A percentile compares a stretch with the other conserved stretches of the same genome.
Conservation (phyloP, 2,888 invertebrate species). For the Norana najaformis region DNA sequence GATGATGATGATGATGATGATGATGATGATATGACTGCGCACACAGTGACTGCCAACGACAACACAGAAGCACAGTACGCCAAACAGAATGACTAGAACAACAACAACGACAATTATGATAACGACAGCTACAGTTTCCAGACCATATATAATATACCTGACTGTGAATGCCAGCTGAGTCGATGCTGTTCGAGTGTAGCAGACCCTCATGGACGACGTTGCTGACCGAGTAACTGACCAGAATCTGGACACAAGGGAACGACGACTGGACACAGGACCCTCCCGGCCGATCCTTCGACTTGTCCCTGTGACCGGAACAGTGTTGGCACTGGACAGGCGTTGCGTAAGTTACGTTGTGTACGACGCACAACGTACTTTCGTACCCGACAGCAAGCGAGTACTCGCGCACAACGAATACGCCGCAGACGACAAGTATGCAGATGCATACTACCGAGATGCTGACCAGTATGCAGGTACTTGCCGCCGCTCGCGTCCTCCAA, state of each 20-base stretch:
- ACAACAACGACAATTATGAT: not conserved
- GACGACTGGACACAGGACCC: slow-evolving; percentile 40
- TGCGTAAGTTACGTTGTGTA: slow-evolving; percentile 39
- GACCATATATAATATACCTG: slow-evolving; percentile 37
- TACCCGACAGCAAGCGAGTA: slow-evolving; percentile 44
- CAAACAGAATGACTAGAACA: not conserved
- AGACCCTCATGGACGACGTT: slow-evolving; percentile 30
- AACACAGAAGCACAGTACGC: too few relatives aligned
- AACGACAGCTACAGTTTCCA: not conserved
- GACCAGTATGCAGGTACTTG: slow-evolving; percentile 46
- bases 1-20: not conserved
- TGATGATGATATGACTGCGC: not conserved
- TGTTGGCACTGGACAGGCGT: slow-evolving; percentile 16
- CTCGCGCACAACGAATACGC: slow-evolving; percentile 47
- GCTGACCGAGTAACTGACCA: slow-evolving; percentile 38
- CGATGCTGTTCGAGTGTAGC: slow-evolving; percentile 46
- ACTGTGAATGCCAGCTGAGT: slow-evolving; percentile 41
- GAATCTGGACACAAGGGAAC: slow-evolving; percentile 43
- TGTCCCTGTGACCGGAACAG: slow-evolving; percentile 39
- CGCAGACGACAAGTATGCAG: slow-evolving; percentile 46
- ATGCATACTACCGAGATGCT: slow-evolving; percentile 45
- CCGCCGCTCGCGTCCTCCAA: slow-evolving; percentile 37
- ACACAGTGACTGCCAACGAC: not conserved
- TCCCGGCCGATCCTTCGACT: slow-evolving; percentile 34
- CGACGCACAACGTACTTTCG: slow-evolving; percentile 39